Evolutionary conservation across 2,797 vertebrate genomes (phyloP), one percentile per base, ranked within the genome.

Genomic region (Amblyraja radiata): DNA sequence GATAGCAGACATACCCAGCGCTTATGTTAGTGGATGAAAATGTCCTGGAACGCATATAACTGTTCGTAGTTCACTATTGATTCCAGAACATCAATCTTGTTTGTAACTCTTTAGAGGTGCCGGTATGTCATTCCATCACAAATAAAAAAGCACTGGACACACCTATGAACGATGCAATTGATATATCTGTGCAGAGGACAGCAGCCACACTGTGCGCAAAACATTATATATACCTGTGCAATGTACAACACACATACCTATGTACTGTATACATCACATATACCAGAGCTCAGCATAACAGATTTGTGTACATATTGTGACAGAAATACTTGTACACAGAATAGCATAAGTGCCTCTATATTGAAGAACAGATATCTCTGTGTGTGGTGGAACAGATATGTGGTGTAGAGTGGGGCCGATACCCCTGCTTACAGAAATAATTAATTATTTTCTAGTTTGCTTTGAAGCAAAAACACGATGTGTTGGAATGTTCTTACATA

Each of bases 401-500:
- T 11, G 32, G 77, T n/a, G 32, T 63, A 63, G 7, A 36, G 18
- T 32, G 68, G 63, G 32, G 84, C n/a, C 10, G 84, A 88, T 63
- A 68, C 21, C n/a, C 63, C 84, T 11, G 16, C 68, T 36, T 68
- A 88, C 84, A 36, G 65, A 86, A 86, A 86, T 63, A 65, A 36
- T 16, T 86, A 61, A 88, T n/a, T 16, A 32, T 65, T 36, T 88
- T 32, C 63, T 36, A 68, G 84, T 65, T 36, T 88, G 63, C 65
- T 88, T n/a, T 6, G 16, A 88, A 88, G 84, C 61, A 36, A 68
- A 68, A 32, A 32, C 65, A 36, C 61, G 65, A 88, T 3, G n/a
- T 68, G 84, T 63, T 88, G 84, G 84, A 88, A 88, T 88, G 84
- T 88, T 88, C 63, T 68, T 68, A 32, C 84, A 65, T 32, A 68